Percentiles rank a stretch among this genome's conserved stretches.
These are phyloP conservation scores for Nycteola revayana DNA, from an alignment of 2,888 invertebrate genomes.

Conservation along the genomic window DNA sequence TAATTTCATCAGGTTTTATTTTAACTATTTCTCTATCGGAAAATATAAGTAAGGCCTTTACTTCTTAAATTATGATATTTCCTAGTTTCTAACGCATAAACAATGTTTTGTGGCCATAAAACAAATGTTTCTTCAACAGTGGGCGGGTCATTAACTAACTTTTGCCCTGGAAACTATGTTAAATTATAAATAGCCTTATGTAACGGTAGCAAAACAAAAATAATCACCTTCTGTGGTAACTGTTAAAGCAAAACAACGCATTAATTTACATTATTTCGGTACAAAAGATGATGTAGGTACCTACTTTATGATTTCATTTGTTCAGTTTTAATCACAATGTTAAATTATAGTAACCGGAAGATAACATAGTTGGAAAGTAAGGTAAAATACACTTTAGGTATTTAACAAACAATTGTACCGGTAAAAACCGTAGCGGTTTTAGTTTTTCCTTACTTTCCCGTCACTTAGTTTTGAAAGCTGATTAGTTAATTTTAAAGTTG, in stretches of 20 bases:
- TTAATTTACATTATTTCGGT: constrained; percentile 30
- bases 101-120: background rate
- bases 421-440: no score
- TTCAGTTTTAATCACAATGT: constrained; percentile 18
- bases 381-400: no score
- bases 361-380: no score
- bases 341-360: constrained; percentile 19
- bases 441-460: no score
- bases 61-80: no score
- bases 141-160: constrained; percentile 27
- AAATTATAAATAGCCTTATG: constrained; percentile 32
- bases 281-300: constrained; percentile 21
- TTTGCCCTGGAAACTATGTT: constrained; percentile 38
- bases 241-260: constrained; percentile 25
- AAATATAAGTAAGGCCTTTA: no score
- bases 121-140: constrained; percentile 23
- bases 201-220: constrained; percentile 24
- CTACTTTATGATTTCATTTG: constrained; percentile 18
- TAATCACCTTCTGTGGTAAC: constrained; percentile 28
- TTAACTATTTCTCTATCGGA: no score
- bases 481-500: no score
- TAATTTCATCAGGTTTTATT: no score
- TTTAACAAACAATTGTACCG: no score
- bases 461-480: no score
- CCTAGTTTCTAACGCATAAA: no score